Evolutionary conservation across 2,888 invertebrate genomes (phyloP), one percentile per base, ranked within the genome.

Genomic region (Stenodera caucasica): DNA sequence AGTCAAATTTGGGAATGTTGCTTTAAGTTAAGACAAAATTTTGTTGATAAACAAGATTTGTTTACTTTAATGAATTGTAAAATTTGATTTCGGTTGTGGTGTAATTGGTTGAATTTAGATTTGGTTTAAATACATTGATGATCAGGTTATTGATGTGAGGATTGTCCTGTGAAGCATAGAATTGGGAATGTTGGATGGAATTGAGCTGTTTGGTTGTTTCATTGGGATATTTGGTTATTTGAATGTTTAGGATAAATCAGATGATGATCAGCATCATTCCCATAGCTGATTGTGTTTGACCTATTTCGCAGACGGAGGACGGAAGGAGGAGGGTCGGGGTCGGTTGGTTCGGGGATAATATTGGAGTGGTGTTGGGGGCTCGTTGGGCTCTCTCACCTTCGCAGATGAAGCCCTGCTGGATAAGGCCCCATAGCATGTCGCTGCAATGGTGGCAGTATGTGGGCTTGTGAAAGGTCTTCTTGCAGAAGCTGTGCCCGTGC

Each of bases 401-500:
- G 88, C 99, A 99, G 82, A 96, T 94, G 88, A 94, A 97, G 84
- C 98, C 99, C 86, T 98, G 98, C 84, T 97, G 96, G 83, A 98
- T 96, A 85, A 98, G 90, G 82, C 98, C 98, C 99, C 99, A 99
- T 81, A 99, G 90, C 89, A 98, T 92, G 85, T 99, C 99, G 83
- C 97, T 96, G 88, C 99, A 99, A 87, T 98, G 97, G 87, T 99
- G 98, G 87, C 99, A 99, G 87, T 98, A 98, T 79, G 97, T 96
- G 82, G 98, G 98, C 88, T 98, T 98, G 88, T 98, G 98, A 89
- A 98, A 99, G 85, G 97, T 98, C 88, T 98, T 98, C 91, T 98
- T 98, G 84, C 91, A 91, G 90, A 99, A 99, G 88, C 92, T 95
- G 89, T 99, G 99, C 81, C 95, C 95, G 85, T 91, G 83, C 80